Evolutionary conservation across 2,113 vertebrate genomes (phyloP).

Genomic region (Mobula birostris): DNA sequence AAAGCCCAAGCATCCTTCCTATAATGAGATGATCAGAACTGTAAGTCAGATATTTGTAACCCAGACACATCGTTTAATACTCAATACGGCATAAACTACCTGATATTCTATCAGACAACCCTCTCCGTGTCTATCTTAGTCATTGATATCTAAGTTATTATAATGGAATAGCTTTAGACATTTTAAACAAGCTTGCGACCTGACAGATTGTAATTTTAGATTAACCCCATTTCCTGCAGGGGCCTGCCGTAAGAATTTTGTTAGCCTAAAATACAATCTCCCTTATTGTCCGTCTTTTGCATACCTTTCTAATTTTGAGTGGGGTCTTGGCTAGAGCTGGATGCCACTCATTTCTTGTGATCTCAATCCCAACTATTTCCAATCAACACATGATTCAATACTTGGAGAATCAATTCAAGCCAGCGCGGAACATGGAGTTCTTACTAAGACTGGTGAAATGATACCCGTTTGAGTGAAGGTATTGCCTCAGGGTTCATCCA

Average conservation of each 20-base stretch:
- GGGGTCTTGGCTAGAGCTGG: too few species aligned
- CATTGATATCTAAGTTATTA: neutral
- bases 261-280: neutral
- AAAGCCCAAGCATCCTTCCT: too few species aligned
- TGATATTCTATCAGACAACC: neutral
- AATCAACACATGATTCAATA: neutral
- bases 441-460: neutral
- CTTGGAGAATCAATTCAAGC: neutral
- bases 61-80: neutral
- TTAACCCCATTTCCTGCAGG: neutral
- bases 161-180: neutral
- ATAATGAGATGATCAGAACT: too few species aligned
- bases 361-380: neutral
- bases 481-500: neutral
- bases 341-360: neutral
- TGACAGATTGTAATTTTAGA: neutral
- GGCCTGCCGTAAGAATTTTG: neutral
- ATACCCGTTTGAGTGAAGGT: neutral
- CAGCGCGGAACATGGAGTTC: neutral
- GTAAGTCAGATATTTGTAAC: too few species aligned
- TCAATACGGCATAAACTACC: neutral
- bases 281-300: neutral
- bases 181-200: slow-evolving; percentile 7
- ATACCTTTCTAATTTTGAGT: neutral
- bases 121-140: neutral